These are phyloP conservation scores for Plumapathes pennacea DNA, from an alignment of 92 coral and sea anemone species.

Conservation along the genomic window DNA sequence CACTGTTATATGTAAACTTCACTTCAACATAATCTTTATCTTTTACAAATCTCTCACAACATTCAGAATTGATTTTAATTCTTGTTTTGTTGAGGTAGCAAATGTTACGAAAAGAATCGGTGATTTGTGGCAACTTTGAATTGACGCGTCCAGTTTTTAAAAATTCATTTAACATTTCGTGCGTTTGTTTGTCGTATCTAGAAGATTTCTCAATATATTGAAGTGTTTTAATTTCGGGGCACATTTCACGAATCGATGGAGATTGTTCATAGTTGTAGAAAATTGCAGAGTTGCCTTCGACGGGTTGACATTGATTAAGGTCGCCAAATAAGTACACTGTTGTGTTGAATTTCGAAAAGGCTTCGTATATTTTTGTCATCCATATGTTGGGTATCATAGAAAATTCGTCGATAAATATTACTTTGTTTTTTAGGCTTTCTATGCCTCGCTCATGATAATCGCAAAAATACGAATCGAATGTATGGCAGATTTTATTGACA, in stretches of 20 bases:
- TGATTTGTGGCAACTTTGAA: background rate
- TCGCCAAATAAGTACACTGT: slow-evolving; percentile 18
- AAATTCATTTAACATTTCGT: slow-evolving; percentile 2
- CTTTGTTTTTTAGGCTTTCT: background rate
- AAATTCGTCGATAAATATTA: slow-evolving; percentile 3
- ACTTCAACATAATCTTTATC: slow-evolving; percentile 1
- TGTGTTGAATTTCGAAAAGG: background rate
- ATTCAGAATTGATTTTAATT: slow-evolving; percentile 1
- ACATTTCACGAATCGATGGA: slow-evolving; percentile 6
- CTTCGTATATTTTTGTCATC: slow-evolving; percentile 11
- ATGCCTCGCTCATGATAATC: background rate
- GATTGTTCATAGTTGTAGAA: slow-evolving; percentile 5
- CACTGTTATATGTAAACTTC: slow-evolving; percentile 1
- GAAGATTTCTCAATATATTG: slow-evolving; percentile 5
- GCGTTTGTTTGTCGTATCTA: slow-evolving; percentile 11
- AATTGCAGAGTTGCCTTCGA: slow-evolving; percentile 7
- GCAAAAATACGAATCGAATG: slow-evolving; percentile 9
- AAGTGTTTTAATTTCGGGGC: slow-evolving; percentile 14
- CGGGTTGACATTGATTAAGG: slow-evolving; percentile 29
- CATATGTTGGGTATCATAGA: slow-evolving; percentile 12
- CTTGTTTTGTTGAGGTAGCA: background rate
- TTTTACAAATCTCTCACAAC: no score
- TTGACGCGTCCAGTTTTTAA: slow-evolving; percentile 8
- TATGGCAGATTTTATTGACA: slow-evolving; percentile 3
- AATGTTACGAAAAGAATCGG: background rate